phyloP scores from a whole-genome alignment of 2,888 invertebrate species.

The Coelinius sp. region DNA sequence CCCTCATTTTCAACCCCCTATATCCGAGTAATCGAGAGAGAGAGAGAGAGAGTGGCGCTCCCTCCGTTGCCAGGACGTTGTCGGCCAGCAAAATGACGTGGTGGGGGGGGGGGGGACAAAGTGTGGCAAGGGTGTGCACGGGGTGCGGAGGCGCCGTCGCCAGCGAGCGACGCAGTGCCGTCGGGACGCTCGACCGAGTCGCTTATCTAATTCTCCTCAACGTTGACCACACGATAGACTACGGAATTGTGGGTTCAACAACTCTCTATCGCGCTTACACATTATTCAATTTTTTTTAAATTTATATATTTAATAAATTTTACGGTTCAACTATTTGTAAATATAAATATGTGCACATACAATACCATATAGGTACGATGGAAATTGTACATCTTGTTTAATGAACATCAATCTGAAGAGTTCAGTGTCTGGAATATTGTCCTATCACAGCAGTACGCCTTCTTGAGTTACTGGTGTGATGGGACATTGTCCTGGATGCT shows the following conservation, averaged over 20 bases:
- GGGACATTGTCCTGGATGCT: constrained; percentile 85
- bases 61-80: constrained; percentile 39
- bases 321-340: no score
- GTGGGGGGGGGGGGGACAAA: constrained; percentile 26
- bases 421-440: constrained; percentile 89
- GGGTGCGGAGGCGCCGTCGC: constrained; percentile 66
- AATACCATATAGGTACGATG: background rate
- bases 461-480: constrained; percentile 88
- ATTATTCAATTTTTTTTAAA: constrained; percentile 6
- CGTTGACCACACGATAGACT: constrained; percentile 24
- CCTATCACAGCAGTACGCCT: constrained; percentile 97
- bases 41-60: constrained; percentile 28
- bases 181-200: constrained; percentile 67
- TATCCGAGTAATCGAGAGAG: background rate
- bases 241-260: background rate
- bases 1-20: constrained; percentile 3
- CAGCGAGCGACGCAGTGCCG: constrained; percentile 69
- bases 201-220: constrained; percentile 45
- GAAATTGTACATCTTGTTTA: background rate
- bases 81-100: constrained; percentile 17
- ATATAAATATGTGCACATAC: background rate
- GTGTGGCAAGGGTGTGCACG: constrained; percentile 46
- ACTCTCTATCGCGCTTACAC: background rate
- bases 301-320: background rate
- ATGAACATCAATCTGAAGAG: constrained; percentile 21